Base-by-base conservation (phyloP, 1,140 invertebrate genomes). In the Octopus sinensis region DNA sequence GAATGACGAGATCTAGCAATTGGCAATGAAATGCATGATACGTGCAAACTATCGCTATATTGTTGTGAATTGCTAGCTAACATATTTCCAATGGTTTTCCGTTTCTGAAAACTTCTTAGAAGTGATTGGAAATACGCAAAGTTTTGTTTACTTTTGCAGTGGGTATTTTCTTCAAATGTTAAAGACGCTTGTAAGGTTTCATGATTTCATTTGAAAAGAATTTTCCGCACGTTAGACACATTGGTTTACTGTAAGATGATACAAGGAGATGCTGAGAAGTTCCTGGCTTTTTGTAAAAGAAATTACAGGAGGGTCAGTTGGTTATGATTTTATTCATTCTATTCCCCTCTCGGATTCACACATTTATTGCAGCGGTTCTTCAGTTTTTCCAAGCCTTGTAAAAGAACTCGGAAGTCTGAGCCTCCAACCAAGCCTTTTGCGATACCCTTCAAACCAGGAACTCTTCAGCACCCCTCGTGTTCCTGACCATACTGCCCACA, bases 91-190 rank as follows among this genome's bases (percentile, higher is more conserved):
- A 68, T 13, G 62, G 12, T 68, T 68, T 68, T 68, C 1, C 3
- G n/a, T 3, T 68, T 68, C 62, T 68, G 62, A 68, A 68, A 68
- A n/a, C n/a, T 68, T 68, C n/a, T n/a, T 68, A 12, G 62, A 68
- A 68, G 62, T 68, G 62, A 68, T n/a, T 68, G 62, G n/a, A 68
- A 68, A 68, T 68, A 68, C n/a, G n/a, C 62, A 13, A 68, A 68
- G 62, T 68, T 68, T 68, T 68, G 12, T 12, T 68, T n/a, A 13
- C 12, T n/a, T 68, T 68, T 68, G n/a, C 30, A 43, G 30, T 68
- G 12, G n/a, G 62, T 68, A 68, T 68, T 68, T 68, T 68, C 62
- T 68, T 68, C 62, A 68, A 68, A 68, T 68, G 62, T 68, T 68
- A 12, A 68, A 68, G 62, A n/a, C 12, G 62, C n/a, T n/a, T 68